Base-by-base conservation (phyloP, 2,113 vertebrate genomes). In the Danio rerio region DNA sequence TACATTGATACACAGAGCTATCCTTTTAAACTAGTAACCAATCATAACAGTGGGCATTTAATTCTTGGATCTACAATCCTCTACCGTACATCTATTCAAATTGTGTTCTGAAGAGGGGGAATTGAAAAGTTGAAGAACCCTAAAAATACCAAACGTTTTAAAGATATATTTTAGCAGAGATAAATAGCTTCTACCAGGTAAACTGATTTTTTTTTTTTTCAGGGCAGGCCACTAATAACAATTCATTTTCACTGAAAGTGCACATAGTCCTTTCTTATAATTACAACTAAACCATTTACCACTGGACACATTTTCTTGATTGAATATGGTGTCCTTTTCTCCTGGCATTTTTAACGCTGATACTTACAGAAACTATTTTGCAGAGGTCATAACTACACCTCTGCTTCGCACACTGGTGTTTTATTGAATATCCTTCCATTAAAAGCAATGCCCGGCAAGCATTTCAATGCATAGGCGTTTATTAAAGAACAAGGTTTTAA, bases 361-460 rank as follows among this genome's bases (percentile, higher is more conserved):
- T 16, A 63, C 61, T 63, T 16, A 31, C 31, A 63, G 20, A 62
- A 31, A 62, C 11, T 40, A 62, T 40, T 62, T 62, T 2, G 10
- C 5, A 62, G 40, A 16, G 43, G 40, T 66, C 40, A 66, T 66
- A 66, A 16, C 63, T 31, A 66, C 40, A 66, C 15, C 63, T 70
- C 18, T 52, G 47, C n/a, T 1, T 2, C 10, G 13, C 21, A 40
- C 45, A 50, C n/a, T 50, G 43, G 68, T 21, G 11, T 50, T 50
- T 70, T 50, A 71, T 71, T 50, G 40, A 52, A 71, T 21, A 52
- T 0, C 4, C 31, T 52, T 21, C 69, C 15, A 66, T 66, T 66
- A 45, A 66, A 45, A 42, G 15, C 31, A 71, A 71, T 71, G 45
- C 52, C 18, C 10, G 8, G 70, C 50, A 73, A 42, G 71, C 71